Percentiles rank a stretch among this genome's conserved stretches.
Evolutionary conservation across 2,113 vertebrate species (phyloP).

Genomic region (Rhynchomys soricoides): DNA sequence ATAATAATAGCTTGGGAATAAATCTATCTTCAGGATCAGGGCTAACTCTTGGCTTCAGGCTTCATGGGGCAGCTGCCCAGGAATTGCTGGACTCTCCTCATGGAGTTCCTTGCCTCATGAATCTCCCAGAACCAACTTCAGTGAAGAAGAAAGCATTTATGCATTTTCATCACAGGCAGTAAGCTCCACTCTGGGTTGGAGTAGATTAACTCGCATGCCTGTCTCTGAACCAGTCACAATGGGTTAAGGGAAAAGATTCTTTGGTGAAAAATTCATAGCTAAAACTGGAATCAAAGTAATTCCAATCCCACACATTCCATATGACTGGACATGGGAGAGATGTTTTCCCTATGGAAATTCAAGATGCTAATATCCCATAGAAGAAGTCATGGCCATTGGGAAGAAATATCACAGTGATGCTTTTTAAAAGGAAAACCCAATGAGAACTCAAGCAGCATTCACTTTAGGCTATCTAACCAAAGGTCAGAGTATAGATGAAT

Average conservation of each 20-base stretch:
- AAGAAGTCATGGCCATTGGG: background rate
- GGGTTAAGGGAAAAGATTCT: background rate
- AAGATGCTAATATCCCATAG: background rate
- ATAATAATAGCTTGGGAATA: background rate
- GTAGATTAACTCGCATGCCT: background rate
- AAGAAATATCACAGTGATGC: background rate
- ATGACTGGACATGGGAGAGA: background rate
- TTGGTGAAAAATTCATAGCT: background rate
- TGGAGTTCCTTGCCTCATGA: background rate
- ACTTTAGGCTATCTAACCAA: background rate
- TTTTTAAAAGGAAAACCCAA: slow-evolving; percentile 4
- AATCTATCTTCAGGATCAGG: background rate
- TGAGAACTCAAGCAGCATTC: background rate
- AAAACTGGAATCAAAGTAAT: background rate
- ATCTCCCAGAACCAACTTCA: background rate
- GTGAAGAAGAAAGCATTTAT: background rate
- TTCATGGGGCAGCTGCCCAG: background rate
- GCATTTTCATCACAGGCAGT: background rate
- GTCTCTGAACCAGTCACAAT: background rate
- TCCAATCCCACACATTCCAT: background rate
- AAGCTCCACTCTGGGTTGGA: background rate
- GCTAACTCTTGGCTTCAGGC: background rate
- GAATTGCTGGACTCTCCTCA: background rate
- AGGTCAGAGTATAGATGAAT: background rate
- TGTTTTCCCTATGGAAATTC: slow-evolving; percentile 24